phyloP scores from a whole-genome alignment of 2,113 vertebrate species.

The Coryphaenoides rupestris region DNA sequence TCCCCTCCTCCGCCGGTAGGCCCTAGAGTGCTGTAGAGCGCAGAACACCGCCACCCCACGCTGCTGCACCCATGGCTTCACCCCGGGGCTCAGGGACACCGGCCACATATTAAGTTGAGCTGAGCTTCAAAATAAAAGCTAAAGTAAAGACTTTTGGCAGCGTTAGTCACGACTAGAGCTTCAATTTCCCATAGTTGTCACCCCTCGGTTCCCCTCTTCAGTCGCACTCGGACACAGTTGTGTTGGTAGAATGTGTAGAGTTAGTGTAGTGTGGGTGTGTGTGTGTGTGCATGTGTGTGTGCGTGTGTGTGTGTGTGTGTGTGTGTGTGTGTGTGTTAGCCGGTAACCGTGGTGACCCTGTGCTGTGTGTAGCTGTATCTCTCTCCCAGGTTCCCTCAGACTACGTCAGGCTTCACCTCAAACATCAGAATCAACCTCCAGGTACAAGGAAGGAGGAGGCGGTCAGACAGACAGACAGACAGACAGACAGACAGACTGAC shows the following conservation, averaged over 20 bases:
- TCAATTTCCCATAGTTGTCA: too few relatives aligned
- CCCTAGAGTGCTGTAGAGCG: constrained; percentile 19
- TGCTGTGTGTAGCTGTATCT: constrained; percentile 53
- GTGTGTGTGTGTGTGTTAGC: background rate
- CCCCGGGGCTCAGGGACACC: too few relatives aligned
- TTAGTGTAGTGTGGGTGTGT: background rate
- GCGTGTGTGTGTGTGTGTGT: too few relatives aligned
- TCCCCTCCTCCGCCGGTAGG: background rate
- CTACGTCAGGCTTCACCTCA: constrained; percentile 20
- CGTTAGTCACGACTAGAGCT: too few relatives aligned
- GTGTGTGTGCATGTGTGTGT: constrained; percentile 1
- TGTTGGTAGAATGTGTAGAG: background rate
- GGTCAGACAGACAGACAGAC: constrained; percentile 39
- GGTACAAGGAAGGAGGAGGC: too few relatives aligned
- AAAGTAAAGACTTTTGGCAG: too few relatives aligned
- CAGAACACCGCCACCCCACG: background rate
- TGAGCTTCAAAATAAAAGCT: too few relatives aligned
- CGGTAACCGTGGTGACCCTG: constrained; percentile 36
- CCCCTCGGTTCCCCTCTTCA: too few relatives aligned
- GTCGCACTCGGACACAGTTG: too few relatives aligned
- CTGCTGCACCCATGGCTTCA: too few relatives aligned
- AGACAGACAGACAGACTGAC: background rate
- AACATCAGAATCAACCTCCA: constrained; percentile 23
- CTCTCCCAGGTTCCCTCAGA: constrained; percentile 34
- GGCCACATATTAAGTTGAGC: too few relatives aligned